These are phyloP conservation scores for Ornithoptera priamus DNA, from an alignment of 2,888 invertebrate genomes.

Conservation along the genomic window DNA sequence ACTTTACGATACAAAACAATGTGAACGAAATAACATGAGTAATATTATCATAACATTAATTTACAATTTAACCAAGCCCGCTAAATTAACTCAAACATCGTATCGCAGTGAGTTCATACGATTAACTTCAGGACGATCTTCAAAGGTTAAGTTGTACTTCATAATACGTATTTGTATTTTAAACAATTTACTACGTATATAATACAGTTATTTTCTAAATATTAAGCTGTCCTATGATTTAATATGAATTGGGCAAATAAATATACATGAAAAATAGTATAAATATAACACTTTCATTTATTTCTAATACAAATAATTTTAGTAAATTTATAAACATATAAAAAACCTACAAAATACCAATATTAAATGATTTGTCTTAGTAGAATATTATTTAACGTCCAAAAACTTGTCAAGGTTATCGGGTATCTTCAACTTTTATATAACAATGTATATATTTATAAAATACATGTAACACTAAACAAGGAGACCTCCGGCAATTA, in stretches of 20 bases:
- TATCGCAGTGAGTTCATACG: constrained; percentile 67
- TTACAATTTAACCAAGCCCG: constrained; percentile 2
- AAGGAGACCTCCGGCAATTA: too few relatives aligned
- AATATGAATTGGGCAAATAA: neutral
- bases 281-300: too few relatives aligned
- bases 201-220: neutral
- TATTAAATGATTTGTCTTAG: neutral
- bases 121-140: constrained; percentile 76
- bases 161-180: constrained; percentile 60
- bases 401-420: too few relatives aligned
- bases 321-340: neutral
- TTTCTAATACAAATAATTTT: neutral
- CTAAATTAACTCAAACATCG: constrained; percentile 69
- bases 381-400: neutral
- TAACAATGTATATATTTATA: too few relatives aligned
- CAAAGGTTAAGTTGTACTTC: constrained; percentile 66
- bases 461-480: too few relatives aligned
- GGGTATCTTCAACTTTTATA: too few relatives aligned
- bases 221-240: neutral
- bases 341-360: neutral
- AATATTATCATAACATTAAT: constrained; percentile 22
- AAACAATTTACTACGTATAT: constrained; percentile 39
- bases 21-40: neutral
- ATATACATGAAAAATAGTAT: too few relatives aligned
- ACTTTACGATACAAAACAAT: neutral